Percentiles rank a stretch among this genome's conserved stretches.
Conservation (phyloP, 2,797 vertebrate species). For the Spatula versicolor region DNA sequence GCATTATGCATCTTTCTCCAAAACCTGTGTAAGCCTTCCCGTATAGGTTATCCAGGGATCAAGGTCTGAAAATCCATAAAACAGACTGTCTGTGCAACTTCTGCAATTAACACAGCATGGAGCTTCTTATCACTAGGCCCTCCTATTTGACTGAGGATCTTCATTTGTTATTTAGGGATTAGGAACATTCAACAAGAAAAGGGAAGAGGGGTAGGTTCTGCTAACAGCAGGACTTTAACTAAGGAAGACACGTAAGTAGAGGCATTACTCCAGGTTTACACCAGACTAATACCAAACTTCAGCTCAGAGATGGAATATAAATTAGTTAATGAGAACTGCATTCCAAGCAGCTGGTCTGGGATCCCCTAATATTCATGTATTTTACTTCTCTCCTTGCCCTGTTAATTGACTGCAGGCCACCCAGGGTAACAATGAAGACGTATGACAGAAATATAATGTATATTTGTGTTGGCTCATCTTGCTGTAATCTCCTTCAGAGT, state of each 20-base stretch:
- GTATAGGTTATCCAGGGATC: slow-evolving; percentile 41
- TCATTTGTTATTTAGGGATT: neutral
- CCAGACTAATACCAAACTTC: neutral
- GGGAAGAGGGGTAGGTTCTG: neutral
- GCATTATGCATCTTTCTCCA: neutral
- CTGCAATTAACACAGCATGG: neutral
- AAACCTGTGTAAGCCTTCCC: neutral
- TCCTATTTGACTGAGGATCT: neutral
- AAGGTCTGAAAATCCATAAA: slow-evolving; percentile 36
- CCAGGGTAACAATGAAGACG: slow-evolving; percentile 39
- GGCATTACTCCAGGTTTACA: neutral
- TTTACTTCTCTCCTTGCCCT: neutral
- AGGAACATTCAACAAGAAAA: neutral
- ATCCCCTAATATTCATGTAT: neutral
- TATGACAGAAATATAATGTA: slow-evolving; percentile 24
- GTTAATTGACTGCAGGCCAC: slow-evolving; percentile 46
- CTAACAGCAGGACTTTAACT: neutral
- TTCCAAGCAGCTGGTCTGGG: neutral
- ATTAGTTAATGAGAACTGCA: slow-evolving; percentile 28
- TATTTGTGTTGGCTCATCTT: slow-evolving; percentile 54
- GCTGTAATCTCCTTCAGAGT: slow-evolving; percentile 35
- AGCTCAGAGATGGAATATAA: slow-evolving; percentile 8
- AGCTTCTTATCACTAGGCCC: neutral
- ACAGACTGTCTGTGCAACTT: neutral
- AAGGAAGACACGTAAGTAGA: neutral